phyloP scores from a whole-genome alignment of 2,888 invertebrate genomes.

The Platycheirus rosarum region DNA sequence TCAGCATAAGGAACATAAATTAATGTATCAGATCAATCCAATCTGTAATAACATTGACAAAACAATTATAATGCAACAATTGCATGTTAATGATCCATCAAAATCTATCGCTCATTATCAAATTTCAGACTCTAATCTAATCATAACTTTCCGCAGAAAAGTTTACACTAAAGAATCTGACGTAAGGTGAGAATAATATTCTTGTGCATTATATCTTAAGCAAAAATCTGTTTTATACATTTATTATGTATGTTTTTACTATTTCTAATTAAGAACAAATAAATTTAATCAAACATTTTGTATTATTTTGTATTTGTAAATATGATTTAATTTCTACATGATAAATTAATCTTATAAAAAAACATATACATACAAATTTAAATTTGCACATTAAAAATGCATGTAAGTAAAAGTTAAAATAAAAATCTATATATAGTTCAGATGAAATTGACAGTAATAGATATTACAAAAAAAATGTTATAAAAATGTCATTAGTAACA shows the following conservation, averaged over 20 bases:
- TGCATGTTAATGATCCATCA: neutral
- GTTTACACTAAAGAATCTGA: slow-evolving; percentile 58
- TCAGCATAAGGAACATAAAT: slow-evolving; percentile 14
- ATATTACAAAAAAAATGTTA: slow-evolving; percentile 12
- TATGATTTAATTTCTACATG: slow-evolving; percentile 46
- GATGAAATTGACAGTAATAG: too few species aligned
- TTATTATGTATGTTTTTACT: slow-evolving; percentile 51
- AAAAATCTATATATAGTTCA: neutral
- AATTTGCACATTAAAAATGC: slow-evolving; percentile 26
- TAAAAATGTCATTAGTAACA: slow-evolving; percentile 5
- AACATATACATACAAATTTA: slow-evolving; percentile 4
- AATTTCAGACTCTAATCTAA: slow-evolving; percentile 14
- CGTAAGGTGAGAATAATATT: slow-evolving; percentile 56
- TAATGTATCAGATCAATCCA: slow-evolving; percentile 13
- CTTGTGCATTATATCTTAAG: slow-evolving; percentile 50
- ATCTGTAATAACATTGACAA: slow-evolving; percentile 20
- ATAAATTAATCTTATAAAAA: slow-evolving; percentile 19
- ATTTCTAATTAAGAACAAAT: slow-evolving; percentile 37
- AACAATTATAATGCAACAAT: slow-evolving; percentile 15
- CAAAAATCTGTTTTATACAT: slow-evolving; percentile 57
- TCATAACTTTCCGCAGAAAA: slow-evolving; percentile 46
- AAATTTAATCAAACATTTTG: slow-evolving; percentile 27
- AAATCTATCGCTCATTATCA: slow-evolving; percentile 11
- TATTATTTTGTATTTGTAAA: slow-evolving; percentile 46
- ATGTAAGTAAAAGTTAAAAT: slow-evolving; percentile 12